phyloP scores from a whole-genome alignment of 2,888 invertebrate species.

The Sinodicranocentrus sp. region DNA sequence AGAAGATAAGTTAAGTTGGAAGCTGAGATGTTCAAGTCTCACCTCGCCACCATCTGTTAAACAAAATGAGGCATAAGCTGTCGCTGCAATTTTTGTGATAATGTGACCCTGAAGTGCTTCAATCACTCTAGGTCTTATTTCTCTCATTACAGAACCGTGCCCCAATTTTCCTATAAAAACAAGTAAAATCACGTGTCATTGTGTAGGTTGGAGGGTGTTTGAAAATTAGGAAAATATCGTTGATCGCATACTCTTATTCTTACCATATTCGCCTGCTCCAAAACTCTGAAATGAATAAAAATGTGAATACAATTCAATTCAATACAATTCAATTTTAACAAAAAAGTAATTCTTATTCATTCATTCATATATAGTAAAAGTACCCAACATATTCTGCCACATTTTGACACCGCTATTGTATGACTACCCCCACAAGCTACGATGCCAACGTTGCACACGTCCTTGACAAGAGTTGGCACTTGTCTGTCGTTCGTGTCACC shows the following conservation, averaged over 20 bases:
- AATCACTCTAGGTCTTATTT: slow-evolving; percentile 82
- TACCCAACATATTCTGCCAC: slow-evolving; percentile 81
- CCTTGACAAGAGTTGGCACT: slow-evolving; percentile 82
- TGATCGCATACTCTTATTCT: no score
- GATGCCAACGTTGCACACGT: slow-evolving; percentile 81
- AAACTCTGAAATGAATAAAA: no score
- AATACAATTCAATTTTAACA: no score
- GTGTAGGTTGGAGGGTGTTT: no score
- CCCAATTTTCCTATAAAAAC: slow-evolving; percentile 82
- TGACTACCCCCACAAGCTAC: slow-evolving; percentile 82
- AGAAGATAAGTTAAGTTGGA: no score
- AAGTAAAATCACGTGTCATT: no score
- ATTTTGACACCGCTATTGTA: slow-evolving; percentile 81
- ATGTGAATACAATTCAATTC: no score
- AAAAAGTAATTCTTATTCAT: no score
- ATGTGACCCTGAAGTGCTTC: slow-evolving; percentile 82
- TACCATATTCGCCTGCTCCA: slow-evolving; percentile 82
- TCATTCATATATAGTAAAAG: no score
- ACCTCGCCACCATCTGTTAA: slow-evolving; percentile 80
- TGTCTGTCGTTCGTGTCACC: slow-evolving; percentile 82
- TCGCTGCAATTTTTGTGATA: slow-evolving; percentile 81
- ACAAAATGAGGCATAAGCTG: slow-evolving; percentile 81
- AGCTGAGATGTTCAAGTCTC: no score
- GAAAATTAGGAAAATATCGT: no score
- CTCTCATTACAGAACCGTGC: slow-evolving; percentile 80